Conservation (phyloP, 2,113 vertebrate genomes). For the Gobius niger region DNA sequence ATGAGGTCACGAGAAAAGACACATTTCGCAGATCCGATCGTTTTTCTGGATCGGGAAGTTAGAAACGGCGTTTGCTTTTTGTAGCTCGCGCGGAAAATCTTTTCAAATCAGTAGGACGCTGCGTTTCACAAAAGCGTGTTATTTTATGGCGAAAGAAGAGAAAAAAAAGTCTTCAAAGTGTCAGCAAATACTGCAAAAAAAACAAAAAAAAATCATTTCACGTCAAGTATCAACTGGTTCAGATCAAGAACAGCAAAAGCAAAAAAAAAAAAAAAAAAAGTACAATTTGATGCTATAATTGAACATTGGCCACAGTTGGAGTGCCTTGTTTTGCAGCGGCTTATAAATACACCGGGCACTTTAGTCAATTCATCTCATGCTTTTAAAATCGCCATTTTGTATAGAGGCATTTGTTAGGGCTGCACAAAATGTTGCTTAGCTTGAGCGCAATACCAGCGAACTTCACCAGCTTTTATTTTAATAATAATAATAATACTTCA, state of each 20-base stretch:
- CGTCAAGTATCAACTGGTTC: constrained; percentile 24
- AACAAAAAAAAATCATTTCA: background rate
- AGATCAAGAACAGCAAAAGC: constrained; percentile 48
- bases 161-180: background rate
- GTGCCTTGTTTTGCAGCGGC: background rate
- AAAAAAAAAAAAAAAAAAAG: constrained; percentile 55
- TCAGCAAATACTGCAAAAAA: background rate
- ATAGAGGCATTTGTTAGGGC: too few species aligned
- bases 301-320: background rate
- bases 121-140: background rate
- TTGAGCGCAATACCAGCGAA: too few species aligned
- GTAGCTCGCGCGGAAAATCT: too few species aligned
- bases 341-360: background rate
- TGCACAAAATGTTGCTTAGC: too few species aligned
- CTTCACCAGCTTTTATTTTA: too few species aligned
- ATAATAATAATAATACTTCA: too few species aligned
- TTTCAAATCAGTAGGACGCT: too few species aligned
- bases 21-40: too few species aligned
- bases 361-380: background rate
- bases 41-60: background rate
- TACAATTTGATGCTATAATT: constrained; percentile 1
- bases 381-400: background rate
- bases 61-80: background rate
- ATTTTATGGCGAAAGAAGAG: background rate
- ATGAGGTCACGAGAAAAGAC: too few species aligned